Base-by-base conservation (phyloP, 1,140 invertebrate genomes). In the Dufourea novaeangliae region DNA sequence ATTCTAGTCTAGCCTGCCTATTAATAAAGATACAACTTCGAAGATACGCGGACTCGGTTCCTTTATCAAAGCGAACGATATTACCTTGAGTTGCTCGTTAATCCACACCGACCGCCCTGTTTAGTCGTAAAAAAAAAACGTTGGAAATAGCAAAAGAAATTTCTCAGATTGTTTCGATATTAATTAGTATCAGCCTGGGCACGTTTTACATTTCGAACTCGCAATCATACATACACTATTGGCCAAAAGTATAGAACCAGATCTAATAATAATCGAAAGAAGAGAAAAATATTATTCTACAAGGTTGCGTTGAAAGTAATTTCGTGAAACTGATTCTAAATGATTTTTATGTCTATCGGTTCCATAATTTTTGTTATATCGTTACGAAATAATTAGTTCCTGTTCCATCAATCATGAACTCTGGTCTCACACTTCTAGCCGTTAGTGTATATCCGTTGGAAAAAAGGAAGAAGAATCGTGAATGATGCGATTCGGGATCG, bases 201-300 rank as follows among this genome's bases (percentile, higher is more conserved):
- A 52, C 56, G 74, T 69, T 71, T 52, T 57, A 52, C 54, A n/a
- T 76, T 76, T 69, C 54, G 68, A 71, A 52, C 27, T 20, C 32
- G 32, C 25, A 37, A 29, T 52, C 20, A n/a, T n/a, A n/a, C n/a
- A n/a, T n/a, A n/a, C n/a, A n/a, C n/a, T n/a, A n/a, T n/a, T n/a
- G n/a, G n/a, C n/a, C n/a, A n/a, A n/a, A n/a, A n/a, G n/a, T n/a
- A n/a, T n/a, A n/a, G 12, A n/a, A n/a, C n/a, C n/a, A n/a, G n/a
- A n/a, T n/a, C n/a, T n/a, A n/a, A n/a, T n/a, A n/a, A n/a, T n/a
- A n/a, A n/a, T n/a, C n/a, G n/a, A n/a, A n/a, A n/a, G n/a, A n/a
- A n/a, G n/a, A n/a, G n/a, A n/a, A n/a, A n/a, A n/a, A n/a, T n/a
- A n/a, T n/a, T n/a, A n/a, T n/a, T n/a, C n/a, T n/a, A n/a, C n/a